Percentiles rank a stretch among this genome's conserved stretches.
phyloP scores from a whole-genome alignment of 2,888 invertebrate species.

The Enchytraeus crypticus region DNA sequence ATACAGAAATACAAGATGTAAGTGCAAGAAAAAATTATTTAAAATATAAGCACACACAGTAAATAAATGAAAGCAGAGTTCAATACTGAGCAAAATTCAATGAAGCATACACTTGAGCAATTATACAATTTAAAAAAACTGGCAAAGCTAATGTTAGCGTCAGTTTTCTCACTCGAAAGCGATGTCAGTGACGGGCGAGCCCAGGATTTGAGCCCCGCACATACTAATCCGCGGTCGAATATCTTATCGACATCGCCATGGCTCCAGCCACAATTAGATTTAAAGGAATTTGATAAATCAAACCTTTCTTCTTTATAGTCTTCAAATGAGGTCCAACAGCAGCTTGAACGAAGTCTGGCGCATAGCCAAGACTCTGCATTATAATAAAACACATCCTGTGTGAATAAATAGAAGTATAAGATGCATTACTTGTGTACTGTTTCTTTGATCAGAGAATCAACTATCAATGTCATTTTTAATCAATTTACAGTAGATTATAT shows the following conservation, averaged over 20 bases:
- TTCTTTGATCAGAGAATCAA: background rate
- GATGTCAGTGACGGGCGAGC: too few species aligned
- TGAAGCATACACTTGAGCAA: background rate
- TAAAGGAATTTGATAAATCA: background rate
- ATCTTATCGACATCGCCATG: too few species aligned
- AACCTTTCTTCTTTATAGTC: conserved; percentile 50
- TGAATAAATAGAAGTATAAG: background rate
- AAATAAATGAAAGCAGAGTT: too few species aligned
- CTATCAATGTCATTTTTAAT: background rate
- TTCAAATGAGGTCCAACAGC: conserved; percentile 49
- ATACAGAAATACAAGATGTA: too few species aligned
- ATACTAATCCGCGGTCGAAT: too few species aligned
- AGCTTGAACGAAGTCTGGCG: conserved; percentile 51
- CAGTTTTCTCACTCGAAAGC: too few species aligned
- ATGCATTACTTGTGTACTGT: background rate
- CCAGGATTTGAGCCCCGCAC: too few species aligned
- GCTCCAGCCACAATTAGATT: background rate
- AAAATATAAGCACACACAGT: too few species aligned
- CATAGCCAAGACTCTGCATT: conserved; percentile 50
- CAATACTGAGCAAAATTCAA: background rate
- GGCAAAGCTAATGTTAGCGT: too few species aligned
- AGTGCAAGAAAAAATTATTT: too few species aligned
- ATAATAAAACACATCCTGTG: conserved; percentile 9
- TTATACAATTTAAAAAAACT: background rate
- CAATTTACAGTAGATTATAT: background rate